Percentiles rank a stretch among this genome's conserved stretches.
Evolutionary conservation across 2,797 vertebrate genomes (phyloP).

Genomic region (Argentina silus): DNA sequence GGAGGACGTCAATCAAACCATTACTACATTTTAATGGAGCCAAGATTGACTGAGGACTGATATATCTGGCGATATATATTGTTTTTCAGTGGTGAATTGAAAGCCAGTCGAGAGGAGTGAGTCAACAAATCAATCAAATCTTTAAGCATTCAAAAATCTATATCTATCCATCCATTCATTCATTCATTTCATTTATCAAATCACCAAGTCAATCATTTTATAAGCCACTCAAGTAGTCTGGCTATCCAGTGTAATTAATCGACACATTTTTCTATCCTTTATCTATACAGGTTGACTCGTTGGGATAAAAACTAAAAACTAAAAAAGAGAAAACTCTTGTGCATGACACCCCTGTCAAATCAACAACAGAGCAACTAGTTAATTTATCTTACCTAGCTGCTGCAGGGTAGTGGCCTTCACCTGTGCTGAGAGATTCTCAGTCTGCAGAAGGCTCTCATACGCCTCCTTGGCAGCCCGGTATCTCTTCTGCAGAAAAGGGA

Average conservation of each 20-base stretch:
- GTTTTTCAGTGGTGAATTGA: slow-evolving; percentile 81
- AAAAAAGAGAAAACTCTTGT: too few species aligned
- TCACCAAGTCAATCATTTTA: not conserved
- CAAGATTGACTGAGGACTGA: too few species aligned
- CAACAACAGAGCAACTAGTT: too few species aligned
- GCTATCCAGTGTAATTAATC: too few species aligned
- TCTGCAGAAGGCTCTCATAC: slow-evolving; percentile 97
- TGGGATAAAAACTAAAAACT: too few species aligned
- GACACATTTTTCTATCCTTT: too few species aligned
- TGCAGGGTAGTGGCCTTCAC: slow-evolving; percentile 99
- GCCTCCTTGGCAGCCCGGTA: slow-evolving; percentile 98
- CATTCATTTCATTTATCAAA: not conserved
- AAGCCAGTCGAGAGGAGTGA: slow-evolving; percentile 81
- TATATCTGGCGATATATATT: too few species aligned
- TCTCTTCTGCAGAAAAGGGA: slow-evolving; percentile 85
- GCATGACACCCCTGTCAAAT: not conserved
- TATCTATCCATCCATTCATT: not conserved
- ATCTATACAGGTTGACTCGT: too few species aligned
- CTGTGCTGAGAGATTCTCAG: slow-evolving; percentile 95
- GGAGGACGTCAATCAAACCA: not conserved
- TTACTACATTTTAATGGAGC: too few species aligned
- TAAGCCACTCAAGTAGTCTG: not conserved
- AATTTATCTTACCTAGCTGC: slow-evolving; percentile 89
- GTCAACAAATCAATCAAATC: not conserved
- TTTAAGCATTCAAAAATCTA: not conserved